Percentiles rank a stretch among this genome's conserved stretches.
Conservation (phyloP, 2,113 vertebrate genomes). For the Trogon surrucura region DNA sequence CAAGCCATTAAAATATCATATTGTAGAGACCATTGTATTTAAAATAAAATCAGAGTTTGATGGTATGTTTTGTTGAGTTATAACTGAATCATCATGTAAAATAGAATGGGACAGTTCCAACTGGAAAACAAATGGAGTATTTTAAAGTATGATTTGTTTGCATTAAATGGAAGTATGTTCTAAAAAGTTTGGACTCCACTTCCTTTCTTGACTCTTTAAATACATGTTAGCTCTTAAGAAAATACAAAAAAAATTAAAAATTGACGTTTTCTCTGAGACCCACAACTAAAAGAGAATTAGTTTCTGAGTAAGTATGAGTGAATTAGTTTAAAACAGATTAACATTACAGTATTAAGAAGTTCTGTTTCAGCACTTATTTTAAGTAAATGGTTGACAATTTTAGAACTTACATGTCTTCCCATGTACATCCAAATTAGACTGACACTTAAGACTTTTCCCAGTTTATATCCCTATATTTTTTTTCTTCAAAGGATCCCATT, state of each 20-base stretch:
- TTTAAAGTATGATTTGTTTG: conserved; percentile 72
- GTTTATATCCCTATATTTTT: background rate
- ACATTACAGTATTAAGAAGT: background rate
- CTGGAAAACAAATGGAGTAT: conserved; percentile 37
- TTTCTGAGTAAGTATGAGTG: background rate
- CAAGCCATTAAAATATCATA: background rate
- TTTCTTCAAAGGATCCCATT: background rate
- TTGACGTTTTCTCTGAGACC: background rate
- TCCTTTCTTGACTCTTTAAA: conserved; percentile 53
- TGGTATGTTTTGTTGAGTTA: background rate
- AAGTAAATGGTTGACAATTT: background rate
- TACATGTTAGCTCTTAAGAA: conserved; percentile 58
- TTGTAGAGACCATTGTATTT: background rate
- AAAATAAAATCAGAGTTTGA: background rate
- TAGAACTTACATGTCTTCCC: background rate
- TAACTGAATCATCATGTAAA: background rate
- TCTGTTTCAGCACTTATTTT: background rate
- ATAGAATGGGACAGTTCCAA: background rate
- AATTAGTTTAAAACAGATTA: background rate
- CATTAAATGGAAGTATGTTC: conserved; percentile 41
- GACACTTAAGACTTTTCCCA: background rate
- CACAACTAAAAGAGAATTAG: background rate
- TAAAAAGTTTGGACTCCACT: conserved; percentile 37
- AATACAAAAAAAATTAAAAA: background rate
- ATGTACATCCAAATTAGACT: background rate